Percentiles rank a stretch among this genome's conserved stretches.
Conservation (phyloP, 2,797 vertebrate genomes). For the Margarornis squamiger region DNA sequence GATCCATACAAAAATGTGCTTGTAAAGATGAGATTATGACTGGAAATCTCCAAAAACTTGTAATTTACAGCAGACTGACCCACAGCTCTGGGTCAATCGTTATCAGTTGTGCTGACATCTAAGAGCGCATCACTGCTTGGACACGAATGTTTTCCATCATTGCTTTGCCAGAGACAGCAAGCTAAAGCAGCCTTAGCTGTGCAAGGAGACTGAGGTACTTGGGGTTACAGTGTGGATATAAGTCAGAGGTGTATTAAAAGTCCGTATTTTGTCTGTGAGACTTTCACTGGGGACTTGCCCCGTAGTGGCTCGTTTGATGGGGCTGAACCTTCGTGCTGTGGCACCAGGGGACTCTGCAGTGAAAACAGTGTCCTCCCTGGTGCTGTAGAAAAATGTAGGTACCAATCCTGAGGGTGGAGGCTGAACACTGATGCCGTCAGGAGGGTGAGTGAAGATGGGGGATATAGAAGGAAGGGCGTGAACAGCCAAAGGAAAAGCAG, state of each 20-base stretch:
- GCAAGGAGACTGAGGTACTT: background rate
- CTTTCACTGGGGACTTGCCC: background rate
- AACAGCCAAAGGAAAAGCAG: background rate
- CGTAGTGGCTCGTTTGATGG: fast-evolving
- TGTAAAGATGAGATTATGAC: background rate
- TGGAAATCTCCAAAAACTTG: background rate
- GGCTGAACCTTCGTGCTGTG: background rate
- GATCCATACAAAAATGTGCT: fast-evolving
- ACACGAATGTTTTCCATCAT: background rate
- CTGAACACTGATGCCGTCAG: background rate
- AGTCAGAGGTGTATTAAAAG: background rate
- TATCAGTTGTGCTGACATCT: background rate
- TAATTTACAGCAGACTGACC: background rate
- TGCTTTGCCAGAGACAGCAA: background rate
- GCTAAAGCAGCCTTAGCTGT: background rate
- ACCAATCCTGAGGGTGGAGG: background rate
- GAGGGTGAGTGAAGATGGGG: background rate
- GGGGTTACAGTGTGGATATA: background rate
- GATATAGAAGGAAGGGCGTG: background rate
- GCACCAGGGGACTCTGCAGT: fast-evolving
- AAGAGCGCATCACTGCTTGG: background rate
- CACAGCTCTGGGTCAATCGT: background rate
- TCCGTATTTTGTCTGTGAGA: fast-evolving
- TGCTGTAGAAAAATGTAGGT: background rate
- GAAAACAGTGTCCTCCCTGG: background rate